Conservation (phyloP, 2,113 vertebrate genomes). For the Potamarius usumacintae region DNA sequence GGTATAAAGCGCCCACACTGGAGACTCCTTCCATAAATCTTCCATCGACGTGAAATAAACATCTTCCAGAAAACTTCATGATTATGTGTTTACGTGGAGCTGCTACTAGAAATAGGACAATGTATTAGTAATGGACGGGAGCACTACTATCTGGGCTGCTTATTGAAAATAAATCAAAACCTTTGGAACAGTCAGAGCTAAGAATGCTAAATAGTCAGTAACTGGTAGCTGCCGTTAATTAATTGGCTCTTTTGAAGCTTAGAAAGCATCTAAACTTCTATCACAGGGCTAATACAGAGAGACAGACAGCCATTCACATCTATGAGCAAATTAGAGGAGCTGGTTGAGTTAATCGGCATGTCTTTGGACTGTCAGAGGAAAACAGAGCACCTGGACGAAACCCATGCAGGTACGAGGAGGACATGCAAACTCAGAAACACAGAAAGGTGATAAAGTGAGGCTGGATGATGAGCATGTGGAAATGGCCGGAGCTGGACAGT, state of each 20-base stretch:
- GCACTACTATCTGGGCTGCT: not conserved
- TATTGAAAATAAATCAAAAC: not conserved
- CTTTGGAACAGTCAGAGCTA: not conserved
- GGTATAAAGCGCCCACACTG: not conserved
- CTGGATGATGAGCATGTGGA: conserved; percentile 1
- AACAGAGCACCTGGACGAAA: too few relatives aligned
- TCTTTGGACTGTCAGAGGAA: too few relatives aligned
- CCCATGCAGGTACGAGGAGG: too few relatives aligned
- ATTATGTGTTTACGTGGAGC: not conserved
- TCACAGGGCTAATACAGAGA: too few relatives aligned
- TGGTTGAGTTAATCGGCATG: too few relatives aligned
- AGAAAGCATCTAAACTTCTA: not conserved
- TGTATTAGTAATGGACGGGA: not conserved
- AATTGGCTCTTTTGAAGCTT: not conserved
- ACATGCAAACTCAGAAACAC: too few relatives aligned
- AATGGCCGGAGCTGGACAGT: conserved; percentile 1
- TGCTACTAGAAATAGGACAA: not conserved
- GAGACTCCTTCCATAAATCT: not conserved
- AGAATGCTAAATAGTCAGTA: not conserved
- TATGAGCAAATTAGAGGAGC: too few relatives aligned
- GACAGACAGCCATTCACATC: too few relatives aligned
- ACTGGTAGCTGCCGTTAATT: not conserved
- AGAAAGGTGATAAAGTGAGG: too few relatives aligned
- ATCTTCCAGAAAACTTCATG: not conserved
- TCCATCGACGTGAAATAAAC: not conserved